Conservation (phyloP, 2,797 vertebrate species). For the Chaenodraco wilsoni region DNA sequence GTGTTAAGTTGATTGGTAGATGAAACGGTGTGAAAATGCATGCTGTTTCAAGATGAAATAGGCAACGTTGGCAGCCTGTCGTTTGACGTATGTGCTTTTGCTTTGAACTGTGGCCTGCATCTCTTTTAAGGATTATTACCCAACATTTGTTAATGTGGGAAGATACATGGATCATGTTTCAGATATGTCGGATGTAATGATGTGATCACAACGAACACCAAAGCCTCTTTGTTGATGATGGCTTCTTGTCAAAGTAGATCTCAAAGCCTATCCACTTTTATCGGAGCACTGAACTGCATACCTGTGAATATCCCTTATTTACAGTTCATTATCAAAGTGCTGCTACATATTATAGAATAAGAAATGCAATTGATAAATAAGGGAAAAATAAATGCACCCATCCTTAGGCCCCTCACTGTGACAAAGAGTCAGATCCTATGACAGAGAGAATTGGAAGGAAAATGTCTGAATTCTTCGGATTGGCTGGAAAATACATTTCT, state of each 20-base stretch:
- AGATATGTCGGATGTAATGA: conserved; percentile 49
- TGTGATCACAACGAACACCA: conserved; percentile 42
- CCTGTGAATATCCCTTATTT: conserved; percentile 5
- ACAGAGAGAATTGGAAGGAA: background rate
- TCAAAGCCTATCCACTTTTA: conserved; percentile 17
- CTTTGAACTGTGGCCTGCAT: conserved; percentile 59
- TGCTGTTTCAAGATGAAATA: conserved; percentile 70
- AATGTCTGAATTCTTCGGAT: background rate
- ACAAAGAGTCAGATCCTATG: background rate
- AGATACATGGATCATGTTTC: conserved; percentile 42
- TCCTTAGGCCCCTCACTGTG: too few species aligned
- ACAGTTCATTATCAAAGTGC: conserved; percentile 12
- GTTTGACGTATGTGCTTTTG: conserved; percentile 49
- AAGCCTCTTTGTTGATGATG: conserved; percentile 35
- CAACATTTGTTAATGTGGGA: conserved; percentile 54
- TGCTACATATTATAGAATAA: background rate
- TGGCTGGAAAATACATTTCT: background rate
- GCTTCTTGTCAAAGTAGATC: conserved; percentile 27
- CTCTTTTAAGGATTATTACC: conserved; percentile 54
- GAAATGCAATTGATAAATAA: conserved; percentile 2
- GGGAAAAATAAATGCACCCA: background rate
- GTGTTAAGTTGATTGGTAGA: conserved; percentile 79
- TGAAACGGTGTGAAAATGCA: conserved; percentile 69
- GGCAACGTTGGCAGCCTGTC: conserved; percentile 52
- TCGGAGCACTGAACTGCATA: background rate